Evolutionary conservation across 1,140 invertebrate genomes (phyloP).

Genomic region (Neodiprion pinetum): DNA sequence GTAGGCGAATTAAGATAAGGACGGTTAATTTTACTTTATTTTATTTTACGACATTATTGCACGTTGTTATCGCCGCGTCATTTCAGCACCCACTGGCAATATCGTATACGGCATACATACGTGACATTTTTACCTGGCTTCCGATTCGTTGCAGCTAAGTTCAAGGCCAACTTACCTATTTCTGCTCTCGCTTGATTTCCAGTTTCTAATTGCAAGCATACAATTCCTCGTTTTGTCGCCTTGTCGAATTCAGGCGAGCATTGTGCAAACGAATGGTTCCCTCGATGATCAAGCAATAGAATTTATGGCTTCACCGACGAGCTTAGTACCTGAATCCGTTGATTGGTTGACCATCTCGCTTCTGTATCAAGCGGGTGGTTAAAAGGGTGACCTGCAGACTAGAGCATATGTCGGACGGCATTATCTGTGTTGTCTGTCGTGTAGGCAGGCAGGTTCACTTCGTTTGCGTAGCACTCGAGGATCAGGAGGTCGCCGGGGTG

Average conservation of each 20-base stretch:
- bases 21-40: neutral
- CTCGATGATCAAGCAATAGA: neutral
- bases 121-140: neutral
- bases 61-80: neutral
- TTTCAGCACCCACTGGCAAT: neutral
- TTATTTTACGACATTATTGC: neutral
- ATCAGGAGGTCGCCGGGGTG: neutral
- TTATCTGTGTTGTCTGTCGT: conserved; percentile 12
- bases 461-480: conserved; percentile 10
- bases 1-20: conserved; percentile 9
- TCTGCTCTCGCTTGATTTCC: too few species aligned
- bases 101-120: neutral
- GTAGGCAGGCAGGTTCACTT: conserved; percentile 11
- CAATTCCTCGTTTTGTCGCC: too few species aligned
- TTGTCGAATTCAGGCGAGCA: too few species aligned
- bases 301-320: neutral
- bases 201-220: too few species aligned
- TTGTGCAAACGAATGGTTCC: too few species aligned
- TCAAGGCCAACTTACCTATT: too few species aligned
- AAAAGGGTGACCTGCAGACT: neutral
- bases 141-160: too few species aligned
- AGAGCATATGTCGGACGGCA: conserved; percentile 4
- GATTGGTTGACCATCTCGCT: neutral
- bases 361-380: neutral
- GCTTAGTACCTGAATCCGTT: neutral